phyloP scores from a whole-genome alignment of 2,113 vertebrate genomes.

The Solenodon paradoxus region DNA sequence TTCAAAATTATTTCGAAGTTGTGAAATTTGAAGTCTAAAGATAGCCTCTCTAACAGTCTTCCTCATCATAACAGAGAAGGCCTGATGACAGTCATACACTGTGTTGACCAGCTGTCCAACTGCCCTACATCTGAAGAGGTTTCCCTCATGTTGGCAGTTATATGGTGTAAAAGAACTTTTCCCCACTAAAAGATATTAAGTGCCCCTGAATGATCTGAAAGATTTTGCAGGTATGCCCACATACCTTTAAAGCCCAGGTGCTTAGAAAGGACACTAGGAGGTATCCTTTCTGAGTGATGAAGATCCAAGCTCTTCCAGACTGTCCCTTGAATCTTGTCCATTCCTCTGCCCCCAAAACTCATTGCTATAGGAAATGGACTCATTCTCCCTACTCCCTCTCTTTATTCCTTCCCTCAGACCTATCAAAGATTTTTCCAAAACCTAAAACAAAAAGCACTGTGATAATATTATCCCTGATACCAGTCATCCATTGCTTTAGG shows the following conservation, averaged over 20 bases:
- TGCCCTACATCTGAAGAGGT: not conserved
- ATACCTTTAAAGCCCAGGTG: not conserved
- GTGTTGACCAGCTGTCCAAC: not conserved
- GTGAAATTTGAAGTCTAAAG: not conserved
- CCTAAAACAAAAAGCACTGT: not conserved
- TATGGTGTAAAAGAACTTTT: not conserved
- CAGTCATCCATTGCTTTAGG: not conserved
- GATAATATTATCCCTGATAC: not conserved
- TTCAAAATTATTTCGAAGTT: constrained; percentile 27
- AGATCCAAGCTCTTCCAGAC: not conserved
- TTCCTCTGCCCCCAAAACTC: not conserved
- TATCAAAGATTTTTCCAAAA: not conserved
- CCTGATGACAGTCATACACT: not conserved
- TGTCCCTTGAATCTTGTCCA: not conserved
- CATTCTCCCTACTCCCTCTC: not conserved
- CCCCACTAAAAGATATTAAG: not conserved
- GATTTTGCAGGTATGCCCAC: not conserved
- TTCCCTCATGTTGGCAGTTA: not conserved
- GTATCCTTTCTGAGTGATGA: not conserved
- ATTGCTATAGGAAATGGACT: not conserved
- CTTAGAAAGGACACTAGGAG: not conserved
- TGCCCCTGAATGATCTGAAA: not conserved
- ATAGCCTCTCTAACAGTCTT: not conserved
- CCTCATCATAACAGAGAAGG: not conserved
- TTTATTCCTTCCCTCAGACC: not conserved